Conservation (phyloP, 2,888 invertebrate genomes). For the Aleiodes testaceus region DNA sequence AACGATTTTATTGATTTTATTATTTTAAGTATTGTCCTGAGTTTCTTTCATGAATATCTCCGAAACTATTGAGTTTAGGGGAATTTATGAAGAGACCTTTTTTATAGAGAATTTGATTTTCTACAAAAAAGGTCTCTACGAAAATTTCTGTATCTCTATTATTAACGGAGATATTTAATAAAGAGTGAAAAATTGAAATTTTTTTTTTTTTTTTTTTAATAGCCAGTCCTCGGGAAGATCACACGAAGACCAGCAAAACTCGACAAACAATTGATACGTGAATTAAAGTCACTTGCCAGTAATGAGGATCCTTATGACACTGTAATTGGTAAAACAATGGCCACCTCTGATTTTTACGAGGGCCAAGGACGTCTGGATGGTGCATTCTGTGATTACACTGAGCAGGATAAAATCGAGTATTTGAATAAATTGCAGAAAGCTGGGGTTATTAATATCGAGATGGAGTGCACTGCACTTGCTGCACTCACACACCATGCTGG, state of each 20-base stretch:
- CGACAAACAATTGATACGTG: constrained; percentile 86
- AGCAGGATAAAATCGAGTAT: constrained; percentile 92
- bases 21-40: background rate
- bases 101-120: too few species aligned
- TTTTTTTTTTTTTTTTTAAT: constrained; percentile 56
- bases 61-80: too few species aligned
- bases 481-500: constrained; percentile 95
- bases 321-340: constrained; percentile 93
- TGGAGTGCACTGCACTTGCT: constrained; percentile 96
- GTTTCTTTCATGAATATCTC: background rate
- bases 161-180: background rate
- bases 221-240: constrained; percentile 90
- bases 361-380: constrained; percentile 97
- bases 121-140: too few species aligned
- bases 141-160: background rate
- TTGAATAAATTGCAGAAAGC: constrained; percentile 82
- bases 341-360: constrained; percentile 98
- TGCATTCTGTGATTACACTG: constrained; percentile 95
- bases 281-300: constrained; percentile 84
- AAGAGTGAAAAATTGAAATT: background rate
- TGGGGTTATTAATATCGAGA: constrained; percentile 96
- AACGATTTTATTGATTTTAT: too few species aligned
- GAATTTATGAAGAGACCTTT: too few species aligned
- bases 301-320: constrained; percentile 87
- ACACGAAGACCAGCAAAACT: constrained; percentile 88